phyloP scores from a whole-genome alignment of 2,797 vertebrate genomes.

The Hybognathus amarus region DNA sequence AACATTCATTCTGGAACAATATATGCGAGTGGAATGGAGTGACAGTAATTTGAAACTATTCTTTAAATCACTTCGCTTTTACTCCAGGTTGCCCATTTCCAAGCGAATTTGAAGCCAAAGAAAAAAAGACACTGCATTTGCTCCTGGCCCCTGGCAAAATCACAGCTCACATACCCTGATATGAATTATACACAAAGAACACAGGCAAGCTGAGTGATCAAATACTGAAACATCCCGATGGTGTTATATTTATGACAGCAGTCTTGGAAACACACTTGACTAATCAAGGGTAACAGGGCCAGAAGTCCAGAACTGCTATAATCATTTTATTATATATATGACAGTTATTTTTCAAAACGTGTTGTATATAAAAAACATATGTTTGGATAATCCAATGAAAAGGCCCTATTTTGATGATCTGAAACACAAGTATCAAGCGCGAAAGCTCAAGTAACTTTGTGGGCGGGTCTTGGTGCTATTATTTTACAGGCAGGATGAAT shows the following conservation, averaged over 20 bases:
- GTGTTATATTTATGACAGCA: background rate
- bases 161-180: background rate
- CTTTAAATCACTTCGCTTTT: background rate
- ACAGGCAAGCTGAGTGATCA: background rate
- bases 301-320: background rate
- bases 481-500: too few relatives aligned
- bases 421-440: too few relatives aligned
- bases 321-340: background rate
- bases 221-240: background rate
- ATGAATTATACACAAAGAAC: background rate
- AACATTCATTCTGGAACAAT: background rate
- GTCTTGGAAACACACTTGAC: background rate
- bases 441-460: too few relatives aligned
- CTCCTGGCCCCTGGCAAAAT: background rate
- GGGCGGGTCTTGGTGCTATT: too few relatives aligned
- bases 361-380: background rate
- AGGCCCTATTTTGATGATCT: too few relatives aligned
- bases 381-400: background rate
- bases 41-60: conserved; percentile 5
- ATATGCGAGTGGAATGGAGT: conserved; percentile 20
- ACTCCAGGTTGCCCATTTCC: background rate
- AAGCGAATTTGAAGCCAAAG: background rate
- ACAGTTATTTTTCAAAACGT: background rate
- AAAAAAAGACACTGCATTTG: background rate
- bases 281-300: background rate